These are phyloP conservation scores for Idaea straminata DNA, from an alignment of 2,888 invertebrate genomes.

Conservation along the genomic window DNA sequence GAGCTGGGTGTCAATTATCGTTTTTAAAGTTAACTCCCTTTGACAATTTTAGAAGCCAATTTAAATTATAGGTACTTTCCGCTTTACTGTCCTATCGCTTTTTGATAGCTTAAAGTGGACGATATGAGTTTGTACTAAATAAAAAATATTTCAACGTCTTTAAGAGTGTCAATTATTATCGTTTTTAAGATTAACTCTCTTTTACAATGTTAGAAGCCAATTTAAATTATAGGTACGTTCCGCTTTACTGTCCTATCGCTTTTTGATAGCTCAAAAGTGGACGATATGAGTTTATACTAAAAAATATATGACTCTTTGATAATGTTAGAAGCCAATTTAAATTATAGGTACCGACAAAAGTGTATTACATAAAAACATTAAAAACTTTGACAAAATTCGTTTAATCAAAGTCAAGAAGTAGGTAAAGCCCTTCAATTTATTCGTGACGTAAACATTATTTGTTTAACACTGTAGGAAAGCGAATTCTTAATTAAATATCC, in stretches of 20 bases:
- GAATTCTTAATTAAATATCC: background rate
- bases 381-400: background rate
- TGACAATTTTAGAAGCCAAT: too few species aligned
- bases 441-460: background rate
- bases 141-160: background rate
- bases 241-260: background rate
- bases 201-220: too few species aligned
- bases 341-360: background rate
- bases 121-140: background rate
- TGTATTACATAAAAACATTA: background rate
- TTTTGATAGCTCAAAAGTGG: background rate
- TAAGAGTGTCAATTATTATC: background rate
- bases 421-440: background rate
- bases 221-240: background rate
- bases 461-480: background rate
- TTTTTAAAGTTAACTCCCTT: too few species aligned
- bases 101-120: background rate
- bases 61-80: background rate
- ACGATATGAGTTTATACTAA: background rate
- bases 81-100: background rate
- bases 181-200: too few species aligned
- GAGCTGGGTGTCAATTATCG: too few species aligned
- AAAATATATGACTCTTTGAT: background rate
- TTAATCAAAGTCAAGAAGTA: background rate
- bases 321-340: background rate